Percentiles rank a stretch among this genome's conserved stretches.
These are phyloP conservation scores for Gadopsis marmoratus DNA, from an alignment of 2,797 vertebrate genomes.

Conservation along the genomic window DNA sequence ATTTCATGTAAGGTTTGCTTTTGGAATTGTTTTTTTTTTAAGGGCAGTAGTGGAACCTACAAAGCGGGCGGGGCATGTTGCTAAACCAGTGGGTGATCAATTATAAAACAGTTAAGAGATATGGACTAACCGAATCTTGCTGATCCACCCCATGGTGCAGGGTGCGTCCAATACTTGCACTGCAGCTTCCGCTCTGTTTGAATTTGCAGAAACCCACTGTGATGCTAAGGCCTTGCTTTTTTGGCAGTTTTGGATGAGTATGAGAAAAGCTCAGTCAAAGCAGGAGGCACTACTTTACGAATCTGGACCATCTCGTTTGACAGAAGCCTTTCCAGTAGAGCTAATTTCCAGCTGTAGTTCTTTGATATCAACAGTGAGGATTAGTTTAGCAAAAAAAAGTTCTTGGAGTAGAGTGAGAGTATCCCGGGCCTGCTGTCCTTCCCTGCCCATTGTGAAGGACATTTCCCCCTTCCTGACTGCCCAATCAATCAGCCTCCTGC, in stretches of 20 bases:
- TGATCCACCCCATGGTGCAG: slow-evolving; percentile 30
- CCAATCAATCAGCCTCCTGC: slow-evolving; percentile 84
- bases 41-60: slow-evolving; percentile 1
- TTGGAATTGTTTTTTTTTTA: slow-evolving; percentile 6
- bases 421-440: slow-evolving; percentile 66
- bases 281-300: slow-evolving; percentile 58
- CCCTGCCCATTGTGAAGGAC: slow-evolving; percentile 77
- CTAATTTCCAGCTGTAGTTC: slow-evolving; percentile 55
- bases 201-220: slow-evolving; percentile 40
- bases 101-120: slow-evolving; percentile 45
- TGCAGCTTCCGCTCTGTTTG: slow-evolving; percentile 40
- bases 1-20: slow-evolving; percentile 4
- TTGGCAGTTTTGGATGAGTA: slow-evolving; percentile 47
- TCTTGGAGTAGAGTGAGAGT: slow-evolving; percentile 58
- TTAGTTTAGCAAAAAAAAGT: slow-evolving; percentile 72
- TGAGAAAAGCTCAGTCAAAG: slow-evolving; percentile 41
- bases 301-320: slow-evolving; percentile 62
- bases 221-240: slow-evolving; percentile 33
- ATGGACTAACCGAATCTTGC: slow-evolving; percentile 49
- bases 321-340: slow-evolving; percentile 69
- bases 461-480: slow-evolving; percentile 73
- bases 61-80: slow-evolving; percentile 30
- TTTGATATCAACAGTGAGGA: slow-evolving; percentile 68
- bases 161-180: slow-evolving; percentile 28
- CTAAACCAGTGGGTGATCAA: slow-evolving; percentile 41